Percentiles rank a stretch among this genome's conserved stretches.
phyloP scores from a whole-genome alignment of 2,888 invertebrate species.

The Teinopalpus imperialis region DNA sequence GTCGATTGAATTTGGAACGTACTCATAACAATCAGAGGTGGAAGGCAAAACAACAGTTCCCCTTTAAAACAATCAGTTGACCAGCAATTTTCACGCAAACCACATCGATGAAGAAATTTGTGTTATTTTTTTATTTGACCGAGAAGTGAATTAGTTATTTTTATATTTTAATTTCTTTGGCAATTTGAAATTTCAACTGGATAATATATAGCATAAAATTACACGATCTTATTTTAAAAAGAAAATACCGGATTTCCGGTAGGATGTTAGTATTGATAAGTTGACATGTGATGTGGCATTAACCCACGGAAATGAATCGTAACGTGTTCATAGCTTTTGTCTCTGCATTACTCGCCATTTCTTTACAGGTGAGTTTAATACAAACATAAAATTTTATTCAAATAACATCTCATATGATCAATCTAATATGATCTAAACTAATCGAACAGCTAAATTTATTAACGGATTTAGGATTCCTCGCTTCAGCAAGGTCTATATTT shows the following conservation, averaged over 20 bases:
- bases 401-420: too few relatives aligned
- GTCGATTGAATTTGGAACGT: slow-evolving; percentile 35
- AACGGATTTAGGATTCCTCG: too few relatives aligned
- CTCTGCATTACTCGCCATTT: slow-evolving; percentile 50
- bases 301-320: slow-evolving; percentile 60
- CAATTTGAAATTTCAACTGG: too few relatives aligned
- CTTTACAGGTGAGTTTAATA: slow-evolving; percentile 57
- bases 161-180: too few relatives aligned
- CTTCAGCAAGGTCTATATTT: too few relatives aligned
- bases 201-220: too few relatives aligned
- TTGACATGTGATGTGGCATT: slow-evolving; percentile 57
- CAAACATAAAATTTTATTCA: too few relatives aligned
- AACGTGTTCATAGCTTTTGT: slow-evolving; percentile 51
- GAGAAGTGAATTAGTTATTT: slow-evolving; percentile 11
- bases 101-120: slow-evolving; percentile 21
- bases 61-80: slow-evolving; percentile 40
- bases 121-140: slow-evolving; percentile 13
- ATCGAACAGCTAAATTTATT: too few relatives aligned
- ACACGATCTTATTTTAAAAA: too few relatives aligned
- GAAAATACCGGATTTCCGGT: slow-evolving; percentile 21
- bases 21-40: slow-evolving; percentile 54
- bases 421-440: too few relatives aligned
- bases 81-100: slow-evolving; percentile 30
- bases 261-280: slow-evolving; percentile 43
- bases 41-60: slow-evolving; percentile 53